phyloP scores from a whole-genome alignment of 2,113 vertebrate genomes.

The Albula glossodonta region DNA sequence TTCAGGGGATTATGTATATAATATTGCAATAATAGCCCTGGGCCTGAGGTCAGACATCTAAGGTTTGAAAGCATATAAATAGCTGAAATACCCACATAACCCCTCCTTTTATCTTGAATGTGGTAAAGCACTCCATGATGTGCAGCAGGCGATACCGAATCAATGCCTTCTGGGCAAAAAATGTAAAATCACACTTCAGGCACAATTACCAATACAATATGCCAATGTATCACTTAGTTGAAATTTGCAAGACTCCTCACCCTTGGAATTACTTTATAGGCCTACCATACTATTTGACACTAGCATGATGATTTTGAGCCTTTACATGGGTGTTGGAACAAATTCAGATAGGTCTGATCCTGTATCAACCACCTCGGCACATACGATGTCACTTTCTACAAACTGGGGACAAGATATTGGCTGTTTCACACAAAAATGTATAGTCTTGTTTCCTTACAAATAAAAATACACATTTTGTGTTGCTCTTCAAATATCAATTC shows the following conservation, averaged over 20 bases:
- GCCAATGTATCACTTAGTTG: background rate
- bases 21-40: slow-evolving; percentile 22
- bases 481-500: too few species aligned
- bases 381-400: too few species aligned
- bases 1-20: background rate
- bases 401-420: too few species aligned
- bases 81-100: background rate
- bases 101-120: background rate
- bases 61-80: background rate
- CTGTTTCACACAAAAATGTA: too few species aligned
- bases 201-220: background rate
- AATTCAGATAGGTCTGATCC: too few species aligned
- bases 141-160: background rate
- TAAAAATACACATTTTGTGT: too few species aligned
- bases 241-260: background rate
- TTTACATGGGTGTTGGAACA: too few species aligned
- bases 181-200: background rate
- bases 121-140: background rate
- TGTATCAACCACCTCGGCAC: too few species aligned
- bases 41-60: background rate
- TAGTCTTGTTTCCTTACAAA: too few species aligned
- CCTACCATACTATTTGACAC: background rate
- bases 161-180: background rate
- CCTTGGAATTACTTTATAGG: background rate
- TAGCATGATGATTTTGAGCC: too few species aligned